These are phyloP conservation scores for Cavia aperea DNA, from an alignment of 2,113 vertebrate genomes.

Conservation along the genomic window DNA sequence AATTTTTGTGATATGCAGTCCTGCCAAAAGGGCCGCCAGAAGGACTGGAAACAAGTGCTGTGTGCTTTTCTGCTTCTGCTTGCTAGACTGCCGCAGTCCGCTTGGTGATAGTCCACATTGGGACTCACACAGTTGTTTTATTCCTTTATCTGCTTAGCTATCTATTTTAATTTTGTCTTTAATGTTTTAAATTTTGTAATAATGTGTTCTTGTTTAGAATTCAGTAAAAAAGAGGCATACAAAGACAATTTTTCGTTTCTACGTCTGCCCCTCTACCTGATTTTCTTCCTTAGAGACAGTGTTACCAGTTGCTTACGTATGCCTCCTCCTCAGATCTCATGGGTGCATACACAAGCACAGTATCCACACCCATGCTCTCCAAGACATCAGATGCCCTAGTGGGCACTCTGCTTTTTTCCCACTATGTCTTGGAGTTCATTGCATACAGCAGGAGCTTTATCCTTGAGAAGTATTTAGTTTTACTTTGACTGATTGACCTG, in stretches of 20 bases:
- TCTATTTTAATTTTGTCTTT: conserved; percentile 24
- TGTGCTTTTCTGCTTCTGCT: not conserved
- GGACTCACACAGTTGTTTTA: not conserved
- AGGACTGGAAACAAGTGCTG: not conserved
- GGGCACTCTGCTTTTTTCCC: not conserved
- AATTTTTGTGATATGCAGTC: not conserved
- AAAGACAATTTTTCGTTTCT: not conserved
- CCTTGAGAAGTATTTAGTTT: conserved; percentile 22
- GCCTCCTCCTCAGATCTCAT: not conserved
- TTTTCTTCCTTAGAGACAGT: not conserved
- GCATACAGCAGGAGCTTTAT: not conserved
- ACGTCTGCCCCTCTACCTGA: not conserved
- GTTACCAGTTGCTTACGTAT: not conserved
- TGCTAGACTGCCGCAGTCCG: not conserved
- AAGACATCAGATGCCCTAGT: not conserved
- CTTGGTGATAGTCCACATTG: not conserved
- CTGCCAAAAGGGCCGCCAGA: not conserved
- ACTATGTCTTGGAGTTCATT: not conserved
- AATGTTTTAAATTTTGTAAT: not conserved
- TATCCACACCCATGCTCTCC: not conserved
- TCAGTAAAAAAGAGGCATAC: not conserved
- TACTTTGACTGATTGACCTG: not conserved
- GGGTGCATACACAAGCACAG: not conserved
- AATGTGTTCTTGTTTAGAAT: conserved; percentile 20
- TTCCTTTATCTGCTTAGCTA: not conserved